A percentile compares a stretch with the other conserved stretches of the same genome.
These are phyloP conservation scores for Drosophila parvula DNA, from an alignment of 1,140 invertebrate genomes.

Conservation along the genomic window DNA sequence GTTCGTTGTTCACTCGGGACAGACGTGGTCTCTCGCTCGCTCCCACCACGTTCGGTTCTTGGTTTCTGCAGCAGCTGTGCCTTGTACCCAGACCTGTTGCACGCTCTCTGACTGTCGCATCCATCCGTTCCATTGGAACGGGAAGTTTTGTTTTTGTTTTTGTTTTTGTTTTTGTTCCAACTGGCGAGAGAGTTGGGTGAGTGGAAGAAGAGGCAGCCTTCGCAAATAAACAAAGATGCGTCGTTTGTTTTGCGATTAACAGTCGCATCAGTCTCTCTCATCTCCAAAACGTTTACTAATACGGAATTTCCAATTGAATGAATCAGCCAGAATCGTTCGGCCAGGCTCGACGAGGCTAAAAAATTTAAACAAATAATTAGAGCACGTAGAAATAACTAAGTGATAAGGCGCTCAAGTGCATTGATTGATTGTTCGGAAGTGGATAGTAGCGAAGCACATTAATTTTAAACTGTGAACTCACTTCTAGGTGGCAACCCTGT, in stretches of 20 bases:
- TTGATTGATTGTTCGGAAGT: slow-evolving; percentile 27
- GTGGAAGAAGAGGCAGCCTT: slow-evolving; percentile 2
- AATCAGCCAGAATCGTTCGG: slow-evolving; percentile 7
- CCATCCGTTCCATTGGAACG: slow-evolving; percentile 20
- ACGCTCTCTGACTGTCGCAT: slow-evolving; percentile 14
- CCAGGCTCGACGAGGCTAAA: neutral
- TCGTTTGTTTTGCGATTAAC: neutral
- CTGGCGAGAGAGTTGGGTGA: slow-evolving; percentile 2
- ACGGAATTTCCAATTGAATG: slow-evolving; percentile 20
- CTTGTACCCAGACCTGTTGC: slow-evolving; percentile 47
- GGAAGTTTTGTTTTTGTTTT: neutral
- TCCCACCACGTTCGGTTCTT: slow-evolving; percentile 20
- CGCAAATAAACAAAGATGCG: slow-evolving; percentile 27
- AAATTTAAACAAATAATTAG: slow-evolving; percentile 20
- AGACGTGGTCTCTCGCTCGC: slow-evolving; percentile 56
- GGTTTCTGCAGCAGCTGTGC: slow-evolving; percentile 17
- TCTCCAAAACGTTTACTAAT: slow-evolving; percentile 15
- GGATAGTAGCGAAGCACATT: slow-evolving; percentile 9
- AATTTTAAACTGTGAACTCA: slow-evolving; percentile 17
- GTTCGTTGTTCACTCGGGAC: slow-evolving; percentile 65
- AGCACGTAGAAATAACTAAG: slow-evolving; percentile 16
- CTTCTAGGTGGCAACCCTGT: slow-evolving; percentile 37
- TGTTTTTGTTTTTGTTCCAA: slow-evolving; percentile 36
- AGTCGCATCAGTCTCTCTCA: slow-evolving; percentile 5
- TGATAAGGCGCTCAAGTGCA: slow-evolving; percentile 28